These are phyloP conservation scores for Sphenodon punctatus DNA, from an alignment of 2,797 vertebrate species.

Conservation along the genomic window DNA sequence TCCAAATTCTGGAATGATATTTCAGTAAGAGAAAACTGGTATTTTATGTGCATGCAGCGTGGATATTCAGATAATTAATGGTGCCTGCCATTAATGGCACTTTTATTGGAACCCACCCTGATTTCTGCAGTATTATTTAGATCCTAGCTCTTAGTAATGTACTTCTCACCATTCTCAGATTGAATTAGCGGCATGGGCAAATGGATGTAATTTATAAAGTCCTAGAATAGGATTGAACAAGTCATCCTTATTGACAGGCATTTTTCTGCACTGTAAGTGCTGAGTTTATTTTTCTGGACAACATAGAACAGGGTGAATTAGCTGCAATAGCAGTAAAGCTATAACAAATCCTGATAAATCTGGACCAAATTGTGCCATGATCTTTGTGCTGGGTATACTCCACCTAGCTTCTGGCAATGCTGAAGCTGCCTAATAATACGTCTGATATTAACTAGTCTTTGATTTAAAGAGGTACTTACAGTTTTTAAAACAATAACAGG, in stretches of 20 bases:
- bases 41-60: slow-evolving; percentile 17
- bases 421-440: not conserved
- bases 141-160: not conserved
- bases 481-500: no score
- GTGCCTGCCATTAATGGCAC: no score
- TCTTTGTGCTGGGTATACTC: no score
- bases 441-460: no score
- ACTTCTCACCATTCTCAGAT: not conserved
- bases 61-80: slow-evolving; percentile 17
- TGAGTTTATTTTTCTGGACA: not conserved
- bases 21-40: slow-evolving; percentile 85
- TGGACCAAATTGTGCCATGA: not conserved
- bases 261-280: not conserved
- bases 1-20: slow-evolving; percentile 97
- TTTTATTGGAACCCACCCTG: not conserved
- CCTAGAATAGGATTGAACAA: not conserved
- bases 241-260: not conserved
- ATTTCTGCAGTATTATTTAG: slow-evolving; percentile 9
- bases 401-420: not conserved
- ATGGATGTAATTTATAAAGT: not conserved
- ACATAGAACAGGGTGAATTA: not conserved
- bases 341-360: not conserved
- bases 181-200: not conserved
- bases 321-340: not conserved
- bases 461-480: no score